Evolutionary conservation across 2,888 invertebrate genomes (phyloP).

Genomic region (Stenurella melanura): DNA sequence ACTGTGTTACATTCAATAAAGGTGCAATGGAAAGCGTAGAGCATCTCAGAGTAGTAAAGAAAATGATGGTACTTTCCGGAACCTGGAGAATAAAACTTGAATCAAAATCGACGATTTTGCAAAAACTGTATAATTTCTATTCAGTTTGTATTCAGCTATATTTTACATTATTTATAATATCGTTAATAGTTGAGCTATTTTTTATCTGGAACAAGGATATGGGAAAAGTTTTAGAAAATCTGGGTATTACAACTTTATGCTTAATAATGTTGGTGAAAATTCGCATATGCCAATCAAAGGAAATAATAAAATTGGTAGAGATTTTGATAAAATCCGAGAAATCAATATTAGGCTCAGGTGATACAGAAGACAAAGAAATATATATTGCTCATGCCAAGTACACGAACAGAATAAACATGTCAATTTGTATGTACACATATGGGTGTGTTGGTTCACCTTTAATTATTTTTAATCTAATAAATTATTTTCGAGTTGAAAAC

Average conservation of each 20-base stretch:
- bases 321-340: not conserved
- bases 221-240: not conserved
- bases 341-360: not conserved
- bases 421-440: not conserved
- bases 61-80: constrained; percentile 31
- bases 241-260: not conserved
- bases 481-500: not conserved
- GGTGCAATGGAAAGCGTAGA: not conserved
- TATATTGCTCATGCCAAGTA: not conserved
- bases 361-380: not conserved
- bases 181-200: not conserved
- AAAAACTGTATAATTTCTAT: not conserved
- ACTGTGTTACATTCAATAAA: not conserved
- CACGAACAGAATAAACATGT: not conserved
- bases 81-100: constrained; percentile 32
- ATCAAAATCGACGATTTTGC: constrained; percentile 14
- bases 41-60: not conserved
- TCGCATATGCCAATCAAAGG: not conserved
- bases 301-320: not conserved
- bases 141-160: constrained; percentile 3
- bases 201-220: not conserved
- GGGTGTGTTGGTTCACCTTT: not conserved
- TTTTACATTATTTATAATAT: not conserved
- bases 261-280: not conserved
- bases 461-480: not conserved